Evolutionary conservation across 1,140 invertebrate genomes (phyloP).

Genomic region (Euwallacea similis): DNA sequence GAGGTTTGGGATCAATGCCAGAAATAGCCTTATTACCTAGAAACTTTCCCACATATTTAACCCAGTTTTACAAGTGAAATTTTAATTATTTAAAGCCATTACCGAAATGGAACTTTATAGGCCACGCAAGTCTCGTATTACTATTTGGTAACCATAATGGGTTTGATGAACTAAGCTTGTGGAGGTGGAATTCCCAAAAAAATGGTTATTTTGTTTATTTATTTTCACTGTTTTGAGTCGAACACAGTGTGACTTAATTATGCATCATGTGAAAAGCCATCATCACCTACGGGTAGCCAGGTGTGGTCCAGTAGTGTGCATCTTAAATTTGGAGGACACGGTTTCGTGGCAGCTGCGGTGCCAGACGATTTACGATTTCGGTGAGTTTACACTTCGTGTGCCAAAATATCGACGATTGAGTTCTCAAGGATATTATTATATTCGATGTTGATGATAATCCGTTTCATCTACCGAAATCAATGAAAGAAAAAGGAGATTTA

Average conservation of each 20-base stretch:
- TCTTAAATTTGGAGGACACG: constrained; percentile 16
- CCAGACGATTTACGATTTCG: constrained; percentile 21
- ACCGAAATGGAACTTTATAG: background rate
- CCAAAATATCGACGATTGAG: constrained; percentile 23
- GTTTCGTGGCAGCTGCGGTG: constrained; percentile 13
- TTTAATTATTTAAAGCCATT: background rate
- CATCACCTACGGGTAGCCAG: constrained; percentile 2
- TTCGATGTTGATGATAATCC: background rate
- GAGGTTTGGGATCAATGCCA: background rate
- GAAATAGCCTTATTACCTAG: constrained; percentile 3
- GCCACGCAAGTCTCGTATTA: background rate
- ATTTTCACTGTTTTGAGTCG: no score
- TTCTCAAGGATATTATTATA: constrained; percentile 16
- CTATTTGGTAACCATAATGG: no score
- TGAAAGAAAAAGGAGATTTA: no score
- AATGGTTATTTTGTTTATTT: no score
- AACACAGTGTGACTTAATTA: no score
- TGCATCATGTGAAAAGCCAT: no score
- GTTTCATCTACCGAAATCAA: no score
- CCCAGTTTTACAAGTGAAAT: background rate
- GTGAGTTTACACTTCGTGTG: constrained; percentile 18
- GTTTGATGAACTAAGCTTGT: no score
- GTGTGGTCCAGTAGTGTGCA: constrained; percentile 15
- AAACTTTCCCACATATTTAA: constrained; percentile 3
- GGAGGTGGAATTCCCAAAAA: no score